Base-by-base conservation (phyloP, 2,888 invertebrate species). In the Euzetes globulus region DNA sequence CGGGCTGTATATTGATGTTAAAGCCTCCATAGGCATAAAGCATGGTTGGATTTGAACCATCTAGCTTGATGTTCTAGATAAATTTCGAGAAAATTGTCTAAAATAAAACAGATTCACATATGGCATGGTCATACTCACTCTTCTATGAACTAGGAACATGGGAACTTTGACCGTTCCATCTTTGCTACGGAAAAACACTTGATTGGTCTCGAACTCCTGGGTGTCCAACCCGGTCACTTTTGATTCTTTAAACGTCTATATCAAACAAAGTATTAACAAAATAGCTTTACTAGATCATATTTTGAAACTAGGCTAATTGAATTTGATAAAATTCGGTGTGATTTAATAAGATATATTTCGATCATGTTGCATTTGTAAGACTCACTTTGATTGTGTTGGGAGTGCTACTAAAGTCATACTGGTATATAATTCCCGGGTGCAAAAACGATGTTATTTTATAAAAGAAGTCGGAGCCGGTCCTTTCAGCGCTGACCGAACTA, bases 1-100 rank as follows among this genome's bases (percentile, higher is more conserved):
- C 41, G 1, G 74, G 74, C 41, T 74, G 70, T n/a, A 74, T 70
- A 27, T 70, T 71, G 19, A 74, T 82, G 79, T 81, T 82, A 79
- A 85, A 85, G 2, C 84, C 84, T 33, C 84, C 85, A 77, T 85
- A 85, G 6, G 84, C 85, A 75, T 85, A 84, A 52, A 85, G 79
- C 73, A 83, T 79, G n/a, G 82, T 82, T 0, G 84, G 83, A 75
- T 82, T 80, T 33, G 78, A 78, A 25, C 82, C 81, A 76, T 82
- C 80, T 74, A 80, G 76, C 25, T 77, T 72, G 15, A 83, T 27
- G 52, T 79, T 80, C 74, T 74, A 13, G 52, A 17, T n/a, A 50
- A 19, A 50, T 50, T 41, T 22, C 1, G 19, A 7, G 1, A 52
- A 7, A 5, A 22, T 41, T 4, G 5, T 11, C n/a, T n/a, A n/a